Conservation (phyloP, 2,797 vertebrate genomes). For the Parambassis ranga region DNA sequence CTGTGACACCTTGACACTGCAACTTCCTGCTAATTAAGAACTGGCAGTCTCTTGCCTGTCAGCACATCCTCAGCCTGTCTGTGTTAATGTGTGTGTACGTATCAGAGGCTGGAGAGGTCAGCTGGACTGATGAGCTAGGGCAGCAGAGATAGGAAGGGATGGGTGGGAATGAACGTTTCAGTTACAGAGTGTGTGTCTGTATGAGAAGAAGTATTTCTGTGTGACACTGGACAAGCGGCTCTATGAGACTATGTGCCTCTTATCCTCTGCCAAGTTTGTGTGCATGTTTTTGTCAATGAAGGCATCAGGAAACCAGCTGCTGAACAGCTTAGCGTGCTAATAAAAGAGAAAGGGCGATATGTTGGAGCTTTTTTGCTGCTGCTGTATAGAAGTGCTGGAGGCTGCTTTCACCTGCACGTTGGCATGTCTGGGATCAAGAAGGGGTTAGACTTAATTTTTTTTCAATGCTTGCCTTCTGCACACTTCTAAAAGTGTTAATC, state of each 20-base stretch:
- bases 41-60: constrained; percentile 71
- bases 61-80: constrained; percentile 63
- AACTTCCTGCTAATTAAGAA: constrained; percentile 88
- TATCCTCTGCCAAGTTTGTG: constrained; percentile 55
- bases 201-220: constrained; percentile 14
- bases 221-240: constrained; percentile 17
- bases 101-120: constrained; percentile 51
- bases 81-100: constrained; percentile 30
- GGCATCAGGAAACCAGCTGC: constrained; percentile 53
- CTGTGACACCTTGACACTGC: constrained; percentile 82
- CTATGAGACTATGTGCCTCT: constrained; percentile 49
- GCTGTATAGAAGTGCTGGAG: constrained; percentile 13
- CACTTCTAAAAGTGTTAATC: no score
- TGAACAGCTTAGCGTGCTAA: constrained; percentile 39
- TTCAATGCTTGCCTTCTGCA: neutral
- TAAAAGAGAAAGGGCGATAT: constrained; percentile 41
- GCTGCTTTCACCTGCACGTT: constrained; percentile 25
- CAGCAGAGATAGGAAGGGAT: constrained; percentile 67
- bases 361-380: constrained; percentile 3
- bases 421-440: constrained; percentile 3
- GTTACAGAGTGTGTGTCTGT: constrained; percentile 19
- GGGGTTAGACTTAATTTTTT: constrained; percentile 1
- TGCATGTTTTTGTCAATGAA: constrained; percentile 41
- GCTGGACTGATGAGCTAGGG: constrained; percentile 58
- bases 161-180: constrained; percentile 62